Percentiles rank a stretch among this genome's conserved stretches.
phyloP scores from a whole-genome alignment of 2,113 vertebrate species.

The Dascyllus trimaculatus region DNA sequence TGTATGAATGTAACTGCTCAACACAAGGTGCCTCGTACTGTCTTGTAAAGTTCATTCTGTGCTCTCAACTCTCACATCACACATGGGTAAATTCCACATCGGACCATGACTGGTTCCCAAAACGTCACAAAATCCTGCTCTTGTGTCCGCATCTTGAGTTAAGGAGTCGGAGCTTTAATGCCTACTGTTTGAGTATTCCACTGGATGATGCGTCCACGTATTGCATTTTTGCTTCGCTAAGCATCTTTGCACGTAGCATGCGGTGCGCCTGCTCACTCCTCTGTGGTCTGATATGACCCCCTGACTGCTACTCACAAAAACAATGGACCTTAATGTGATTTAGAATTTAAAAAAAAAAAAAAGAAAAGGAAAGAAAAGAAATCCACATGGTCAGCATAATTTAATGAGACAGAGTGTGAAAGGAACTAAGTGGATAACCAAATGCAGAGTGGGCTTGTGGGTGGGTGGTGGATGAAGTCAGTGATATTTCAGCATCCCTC shows the following conservation, averaged over 20 bases:
- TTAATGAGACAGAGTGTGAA: conserved; percentile 73
- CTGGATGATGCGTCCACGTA: background rate
- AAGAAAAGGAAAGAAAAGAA: conserved; percentile 15
- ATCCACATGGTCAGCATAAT: conserved; percentile 67
- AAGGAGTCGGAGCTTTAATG: background rate
- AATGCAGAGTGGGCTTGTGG: conserved; percentile 67
- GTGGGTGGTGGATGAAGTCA: conserved; percentile 68
- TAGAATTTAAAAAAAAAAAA: background rate
- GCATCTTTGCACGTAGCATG: background rate
- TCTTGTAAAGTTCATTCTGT: background rate
- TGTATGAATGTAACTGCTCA: background rate
- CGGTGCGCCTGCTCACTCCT: conserved; percentile 4
- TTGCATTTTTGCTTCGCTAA: conserved; percentile 8
- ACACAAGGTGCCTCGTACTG: background rate
- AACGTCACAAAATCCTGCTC: background rate
- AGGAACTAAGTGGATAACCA: conserved; percentile 73
- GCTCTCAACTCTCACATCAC: background rate
- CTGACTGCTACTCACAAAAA: conserved; percentile 44
- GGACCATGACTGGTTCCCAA: background rate
- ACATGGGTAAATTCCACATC: background rate
- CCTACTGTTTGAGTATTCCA: background rate
- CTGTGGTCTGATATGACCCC: conserved; percentile 22
- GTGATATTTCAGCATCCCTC: conserved; percentile 77
- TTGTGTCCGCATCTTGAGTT: background rate
- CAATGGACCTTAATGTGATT: conserved; percentile 57